A percentile compares a stretch with the other conserved stretches of the same genome.
Evolutionary conservation across 2,797 vertebrate species (phyloP).

Genomic region (Pangasius djambal): DNA sequence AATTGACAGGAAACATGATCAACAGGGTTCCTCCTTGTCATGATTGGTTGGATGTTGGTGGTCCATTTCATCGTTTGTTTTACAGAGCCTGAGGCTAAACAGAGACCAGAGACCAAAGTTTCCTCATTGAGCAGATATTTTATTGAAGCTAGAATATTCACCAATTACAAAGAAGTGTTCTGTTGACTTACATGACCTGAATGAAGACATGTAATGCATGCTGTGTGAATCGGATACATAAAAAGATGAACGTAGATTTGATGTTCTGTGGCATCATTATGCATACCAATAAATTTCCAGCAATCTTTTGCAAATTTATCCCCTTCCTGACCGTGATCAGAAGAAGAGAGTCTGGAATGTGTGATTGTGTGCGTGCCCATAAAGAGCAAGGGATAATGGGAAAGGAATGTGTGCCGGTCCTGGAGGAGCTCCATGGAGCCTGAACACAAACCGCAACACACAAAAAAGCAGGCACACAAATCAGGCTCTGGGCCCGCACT

Average conservation of each 20-base stretch:
- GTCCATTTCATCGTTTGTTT: background rate
- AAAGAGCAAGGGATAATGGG: slow-evolving; percentile 76
- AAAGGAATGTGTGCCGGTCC: slow-evolving; percentile 72
- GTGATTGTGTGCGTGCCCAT: slow-evolving; percentile 65
- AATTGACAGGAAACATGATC: background rate
- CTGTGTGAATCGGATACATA: slow-evolving; percentile 5
- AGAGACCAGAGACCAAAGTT: background rate
- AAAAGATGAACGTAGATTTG: background rate
- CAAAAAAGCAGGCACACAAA: slow-evolving; percentile 80
- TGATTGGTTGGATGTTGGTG: slow-evolving; percentile 3
- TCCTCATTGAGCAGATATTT: background rate
- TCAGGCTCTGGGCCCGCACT: slow-evolving; percentile 79
- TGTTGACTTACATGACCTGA: background rate
- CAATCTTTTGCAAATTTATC: slow-evolving; percentile 34
- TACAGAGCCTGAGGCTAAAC: background rate
- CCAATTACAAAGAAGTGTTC: background rate
- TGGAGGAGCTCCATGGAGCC: slow-evolving; percentile 79
- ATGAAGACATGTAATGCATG: background rate
- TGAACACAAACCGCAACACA: slow-evolving; percentile 77
- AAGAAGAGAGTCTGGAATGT: slow-evolving; percentile 42
- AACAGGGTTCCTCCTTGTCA: background rate
- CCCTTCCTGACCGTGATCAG: slow-evolving; percentile 46
- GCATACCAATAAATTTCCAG: slow-evolving; percentile 14
- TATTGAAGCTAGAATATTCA: background rate
- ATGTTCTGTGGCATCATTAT: background rate